Evolutionary conservation across 2,113 vertebrate genomes (phyloP).

Genomic region (Amblyornis subalaris): DNA sequence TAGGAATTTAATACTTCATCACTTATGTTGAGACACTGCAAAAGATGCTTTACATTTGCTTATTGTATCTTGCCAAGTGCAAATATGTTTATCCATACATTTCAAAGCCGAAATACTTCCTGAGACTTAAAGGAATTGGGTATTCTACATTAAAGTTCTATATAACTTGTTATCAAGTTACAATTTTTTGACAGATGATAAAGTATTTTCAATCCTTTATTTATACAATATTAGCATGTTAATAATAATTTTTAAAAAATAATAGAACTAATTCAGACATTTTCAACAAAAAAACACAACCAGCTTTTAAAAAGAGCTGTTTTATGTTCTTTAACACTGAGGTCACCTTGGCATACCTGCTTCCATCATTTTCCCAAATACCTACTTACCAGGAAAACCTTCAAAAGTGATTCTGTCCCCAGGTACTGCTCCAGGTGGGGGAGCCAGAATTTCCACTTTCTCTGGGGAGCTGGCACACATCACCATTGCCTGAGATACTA

Average conservation of each 20-base stretch:
- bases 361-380: background rate
- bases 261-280: background rate
- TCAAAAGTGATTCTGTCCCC: constrained; percentile 88
- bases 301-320: background rate
- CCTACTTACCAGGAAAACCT: constrained; percentile 82
- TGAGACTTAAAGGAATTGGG: background rate
- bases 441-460: constrained; percentile 89
- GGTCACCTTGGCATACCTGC: background rate
- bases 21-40: background rate
- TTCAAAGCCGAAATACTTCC: background rate
- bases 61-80: background rate
- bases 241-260: background rate
- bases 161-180: background rate
- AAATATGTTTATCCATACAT: background rate
- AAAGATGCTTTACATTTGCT: background rate
- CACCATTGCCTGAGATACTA: constrained; percentile 89
- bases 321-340: background rate
- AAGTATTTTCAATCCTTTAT: background rate
- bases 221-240: background rate
- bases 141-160: background rate
- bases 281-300: background rate
- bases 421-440: constrained; percentile 80
- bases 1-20: background rate
- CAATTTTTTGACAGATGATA: background rate
- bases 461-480: constrained; percentile 92